Conservation (phyloP, 2,797 vertebrate genomes). For the Enteromius paludinosus region DNA sequence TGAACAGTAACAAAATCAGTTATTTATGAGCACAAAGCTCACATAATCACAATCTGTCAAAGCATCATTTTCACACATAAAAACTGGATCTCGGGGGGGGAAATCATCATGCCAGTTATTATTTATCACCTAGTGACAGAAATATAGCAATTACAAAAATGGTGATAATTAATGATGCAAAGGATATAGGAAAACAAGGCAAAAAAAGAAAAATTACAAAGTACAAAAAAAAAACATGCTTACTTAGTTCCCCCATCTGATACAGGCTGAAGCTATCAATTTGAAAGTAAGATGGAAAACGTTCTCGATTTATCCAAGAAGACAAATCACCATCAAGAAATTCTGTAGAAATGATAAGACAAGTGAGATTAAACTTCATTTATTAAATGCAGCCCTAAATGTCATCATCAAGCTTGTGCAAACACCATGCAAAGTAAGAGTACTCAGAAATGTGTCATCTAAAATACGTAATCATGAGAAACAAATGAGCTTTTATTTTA, state of each 20-base stretch:
- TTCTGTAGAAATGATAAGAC: constrained; percentile 71
- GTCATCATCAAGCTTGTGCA: neutral
- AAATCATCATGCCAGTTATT: neutral
- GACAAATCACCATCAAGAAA: constrained; percentile 86
- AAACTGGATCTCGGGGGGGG: neutral
- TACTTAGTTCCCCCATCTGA: constrained; percentile 93
- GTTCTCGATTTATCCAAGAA: constrained; percentile 90
- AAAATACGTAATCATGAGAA: neutral
- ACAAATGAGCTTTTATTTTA: constrained; percentile 9
- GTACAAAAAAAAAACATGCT: neutral
- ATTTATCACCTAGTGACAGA: constrained; percentile 31
- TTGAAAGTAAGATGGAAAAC: constrained; percentile 84
- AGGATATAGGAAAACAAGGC: neutral
- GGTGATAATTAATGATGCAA: neutral
- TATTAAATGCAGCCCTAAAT: neutral
- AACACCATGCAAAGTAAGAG: constrained; percentile 26
- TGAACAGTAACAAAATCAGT: constrained; percentile 24
- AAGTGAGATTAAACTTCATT: neutral
- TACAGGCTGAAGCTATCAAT: constrained; percentile 92
- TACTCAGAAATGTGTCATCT: neutral
- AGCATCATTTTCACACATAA: constrained; percentile 32
- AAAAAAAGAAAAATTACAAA: neutral
- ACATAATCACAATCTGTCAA: constrained; percentile 25
- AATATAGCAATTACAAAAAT: constrained; percentile 17
- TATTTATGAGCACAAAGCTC: constrained; percentile 13